A percentile compares a stretch with the other conserved stretches of the same genome.
phyloP scores from a whole-genome alignment of 2,113 vertebrate genomes.

The Acinonyx jubatus region DNA sequence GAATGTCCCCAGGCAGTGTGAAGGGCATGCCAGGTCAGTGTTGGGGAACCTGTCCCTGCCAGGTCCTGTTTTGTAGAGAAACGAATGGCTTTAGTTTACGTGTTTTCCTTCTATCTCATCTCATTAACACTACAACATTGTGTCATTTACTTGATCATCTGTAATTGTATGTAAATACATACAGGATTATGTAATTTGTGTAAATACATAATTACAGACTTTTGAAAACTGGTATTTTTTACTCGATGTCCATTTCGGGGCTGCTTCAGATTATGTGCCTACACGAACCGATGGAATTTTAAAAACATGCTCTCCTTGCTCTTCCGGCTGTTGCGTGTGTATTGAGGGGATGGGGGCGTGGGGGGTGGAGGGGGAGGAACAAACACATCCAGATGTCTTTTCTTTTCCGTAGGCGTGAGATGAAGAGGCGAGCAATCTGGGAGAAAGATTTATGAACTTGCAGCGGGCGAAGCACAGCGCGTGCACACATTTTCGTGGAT shows the following conservation, averaged over 20 bases:
- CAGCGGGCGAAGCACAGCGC: neutral
- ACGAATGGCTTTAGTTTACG: constrained; percentile 61
- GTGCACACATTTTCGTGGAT: neutral
- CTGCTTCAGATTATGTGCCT: constrained; percentile 62
- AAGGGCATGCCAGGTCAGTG: constrained; percentile 52
- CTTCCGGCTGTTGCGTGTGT: constrained; percentile 50
- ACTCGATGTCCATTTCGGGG: constrained; percentile 80
- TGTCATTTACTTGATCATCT: constrained; percentile 81
- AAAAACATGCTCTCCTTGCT: constrained; percentile 45
- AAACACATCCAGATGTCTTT: neutral
- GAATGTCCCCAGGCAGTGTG: constrained; percentile 59
- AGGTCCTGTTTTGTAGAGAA: constrained; percentile 63
- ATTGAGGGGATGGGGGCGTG: neutral
- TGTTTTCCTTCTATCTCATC: constrained; percentile 75
- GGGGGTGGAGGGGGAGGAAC: neutral
- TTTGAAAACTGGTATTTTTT: constrained; percentile 85
- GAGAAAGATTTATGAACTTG: neutral
- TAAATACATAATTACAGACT: constrained; percentile 86
- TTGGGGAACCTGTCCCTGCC: constrained; percentile 43
- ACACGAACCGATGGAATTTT: constrained; percentile 43
- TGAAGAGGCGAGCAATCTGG: neutral
- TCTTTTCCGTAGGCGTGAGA: neutral
- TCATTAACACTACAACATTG: constrained; percentile 67
- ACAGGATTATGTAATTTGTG: constrained; percentile 85
- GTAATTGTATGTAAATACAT: constrained; percentile 85